These are phyloP conservation scores for Pachypsylla venusta DNA, from an alignment of 1,140 invertebrate genomes.

Conservation along the genomic window DNA sequence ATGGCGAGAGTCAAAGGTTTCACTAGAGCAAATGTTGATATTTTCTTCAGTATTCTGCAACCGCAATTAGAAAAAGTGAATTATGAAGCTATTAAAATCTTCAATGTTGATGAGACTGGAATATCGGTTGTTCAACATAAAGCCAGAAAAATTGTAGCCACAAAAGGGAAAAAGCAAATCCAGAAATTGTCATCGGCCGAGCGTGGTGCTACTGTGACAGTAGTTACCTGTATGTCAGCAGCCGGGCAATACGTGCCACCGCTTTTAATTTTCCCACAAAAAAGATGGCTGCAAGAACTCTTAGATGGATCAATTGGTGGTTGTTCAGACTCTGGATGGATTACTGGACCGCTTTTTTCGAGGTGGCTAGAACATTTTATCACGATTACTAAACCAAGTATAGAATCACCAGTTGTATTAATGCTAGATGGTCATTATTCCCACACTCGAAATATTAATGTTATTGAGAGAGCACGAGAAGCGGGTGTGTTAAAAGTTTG, in stretches of 20 bases:
- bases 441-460: conserved; percentile 17
- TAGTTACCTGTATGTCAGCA: conserved; percentile 25
- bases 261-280: conserved; percentile 28
- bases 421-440: conserved; percentile 20
- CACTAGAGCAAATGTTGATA: conserved; percentile 25
- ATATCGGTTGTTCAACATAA: conserved; percentile 24
- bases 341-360: conserved; percentile 9
- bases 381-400: neutral
- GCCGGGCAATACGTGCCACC: conserved; percentile 26
- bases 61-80: neutral
- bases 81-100: neutral
- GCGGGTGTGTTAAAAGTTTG: conserved; percentile 23
- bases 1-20: conserved; percentile 27
- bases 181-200: conserved; percentile 29
- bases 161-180: conserved; percentile 25
- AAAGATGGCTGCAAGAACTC: conserved; percentile 20
- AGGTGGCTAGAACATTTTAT: conserved; percentile 11
- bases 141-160: conserved; percentile 27
- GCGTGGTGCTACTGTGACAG: conserved; percentile 22
- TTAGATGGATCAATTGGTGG: conserved; percentile 19
- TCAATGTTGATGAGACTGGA: conserved; percentile 9
- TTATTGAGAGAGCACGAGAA: conserved; percentile 20
- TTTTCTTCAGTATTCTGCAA: conserved; percentile 20
- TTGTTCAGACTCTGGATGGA: conserved; percentile 5
- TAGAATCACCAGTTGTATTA: neutral